Percentiles rank a stretch among this genome's conserved stretches.
phyloP scores from a whole-genome alignment of 2,113 vertebrate genomes.

The Hyla sarda region DNA sequence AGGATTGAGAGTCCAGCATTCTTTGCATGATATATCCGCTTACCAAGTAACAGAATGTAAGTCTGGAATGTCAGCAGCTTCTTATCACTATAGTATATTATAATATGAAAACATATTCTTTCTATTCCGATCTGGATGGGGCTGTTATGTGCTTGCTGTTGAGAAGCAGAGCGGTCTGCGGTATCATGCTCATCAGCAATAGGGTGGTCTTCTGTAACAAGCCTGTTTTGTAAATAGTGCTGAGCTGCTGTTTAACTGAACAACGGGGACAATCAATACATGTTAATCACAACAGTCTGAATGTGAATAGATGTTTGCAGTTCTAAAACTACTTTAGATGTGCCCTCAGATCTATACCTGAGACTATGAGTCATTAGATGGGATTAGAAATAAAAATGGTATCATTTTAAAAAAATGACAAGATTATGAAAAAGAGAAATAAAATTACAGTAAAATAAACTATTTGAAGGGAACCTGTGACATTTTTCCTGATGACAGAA shows the following conservation, averaged over 20 bases:
- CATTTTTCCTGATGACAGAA: too few species aligned
- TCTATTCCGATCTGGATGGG: neutral
- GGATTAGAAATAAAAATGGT: too few species aligned
- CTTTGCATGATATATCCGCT: neutral
- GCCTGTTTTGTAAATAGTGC: neutral
- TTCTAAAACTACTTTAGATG: constrained; percentile 4
- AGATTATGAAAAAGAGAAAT: too few species aligned
- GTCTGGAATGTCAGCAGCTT: neutral
- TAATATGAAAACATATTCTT: neutral
- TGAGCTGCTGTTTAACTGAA: constrained; percentile 19
- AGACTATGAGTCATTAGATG: neutral
- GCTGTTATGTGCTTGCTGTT: neutral
- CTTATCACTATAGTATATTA: neutral
- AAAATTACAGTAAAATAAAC: too few species aligned
- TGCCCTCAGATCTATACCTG: neutral
- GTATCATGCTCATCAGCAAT: neutral
- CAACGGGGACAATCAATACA: constrained; percentile 36
- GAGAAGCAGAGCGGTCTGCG: neutral
- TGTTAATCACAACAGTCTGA: constrained; percentile 32
- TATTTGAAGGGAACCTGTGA: too few species aligned
- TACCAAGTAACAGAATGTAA: neutral
- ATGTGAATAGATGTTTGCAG: constrained; percentile 37
- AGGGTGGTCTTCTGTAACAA: neutral
- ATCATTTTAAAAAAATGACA: too few species aligned
- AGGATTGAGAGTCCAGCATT: neutral